Percentiles rank a stretch among this genome's conserved stretches.
Evolutionary conservation across 2,888 invertebrate species (phyloP).

Genomic region (Pristionchus japonicus): DNA sequence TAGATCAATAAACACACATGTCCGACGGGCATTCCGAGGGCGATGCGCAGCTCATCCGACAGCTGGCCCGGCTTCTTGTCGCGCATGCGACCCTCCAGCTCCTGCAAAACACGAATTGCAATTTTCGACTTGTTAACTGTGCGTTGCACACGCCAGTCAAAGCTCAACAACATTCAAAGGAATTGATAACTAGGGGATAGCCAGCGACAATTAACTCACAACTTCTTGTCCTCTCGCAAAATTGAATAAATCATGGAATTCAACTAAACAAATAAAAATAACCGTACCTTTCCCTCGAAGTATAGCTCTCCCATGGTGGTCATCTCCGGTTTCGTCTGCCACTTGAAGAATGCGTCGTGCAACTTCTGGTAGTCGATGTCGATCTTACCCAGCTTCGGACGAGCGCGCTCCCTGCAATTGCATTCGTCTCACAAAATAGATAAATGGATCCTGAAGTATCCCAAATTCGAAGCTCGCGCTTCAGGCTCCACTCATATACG

Average conservation of each 20-base stretch:
- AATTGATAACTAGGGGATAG: no score
- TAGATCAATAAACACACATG: conserved; percentile 80
- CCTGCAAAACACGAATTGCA: no score
- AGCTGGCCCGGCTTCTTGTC: conserved; percentile 99
- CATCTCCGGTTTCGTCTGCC: conserved; percentile 99
- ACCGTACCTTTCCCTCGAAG: conserved; percentile 82
- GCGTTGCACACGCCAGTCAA: no score
- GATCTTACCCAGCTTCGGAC: conserved; percentile 98
- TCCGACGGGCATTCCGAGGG: conserved; percentile 98
- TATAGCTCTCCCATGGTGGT: conserved; percentile 98
- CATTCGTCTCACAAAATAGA: conserved; percentile 81
- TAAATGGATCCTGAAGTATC: no score
- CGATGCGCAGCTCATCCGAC: conserved; percentile 93
- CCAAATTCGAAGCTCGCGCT: no score
- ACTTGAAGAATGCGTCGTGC: conserved; percentile 98
- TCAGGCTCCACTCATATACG: no score
- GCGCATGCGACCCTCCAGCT: conserved; percentile 95
- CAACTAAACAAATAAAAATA: no score
- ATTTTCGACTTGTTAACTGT: no score
- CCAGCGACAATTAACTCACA: no score
- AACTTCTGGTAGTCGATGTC: conserved; percentile 99
- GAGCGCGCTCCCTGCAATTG: conserved; percentile 84
- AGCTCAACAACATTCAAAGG: no score
- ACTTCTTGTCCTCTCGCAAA: no score
- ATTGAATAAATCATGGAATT: no score